Base-by-base conservation (phyloP, 1,140 invertebrate species). In the Neomicropteryx cornuta region DNA sequence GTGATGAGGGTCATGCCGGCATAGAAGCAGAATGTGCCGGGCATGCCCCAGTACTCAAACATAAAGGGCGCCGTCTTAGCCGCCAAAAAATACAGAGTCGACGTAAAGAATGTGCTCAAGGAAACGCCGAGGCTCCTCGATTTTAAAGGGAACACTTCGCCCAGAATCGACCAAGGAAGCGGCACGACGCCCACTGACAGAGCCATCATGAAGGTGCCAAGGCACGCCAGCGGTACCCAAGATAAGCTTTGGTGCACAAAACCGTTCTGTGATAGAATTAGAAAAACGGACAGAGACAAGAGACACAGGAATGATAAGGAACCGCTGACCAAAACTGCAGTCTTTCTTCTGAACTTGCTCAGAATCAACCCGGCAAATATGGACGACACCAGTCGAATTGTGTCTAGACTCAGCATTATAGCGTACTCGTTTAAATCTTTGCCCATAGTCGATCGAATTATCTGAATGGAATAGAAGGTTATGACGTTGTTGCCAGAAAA, bases 31-130 rank as follows among this genome's bases (percentile, higher is more conserved):
- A 54, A 62, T 0, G 57, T 55, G 1, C 57, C 57, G 18, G 50
- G 38, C 11, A 62, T 38, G 1, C 50, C 43, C 5, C 48, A 32
- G 23, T 44, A 35, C 30, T 22, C 37, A 3, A 33, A 56, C 17
- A 63, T 30, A 21, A 62, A 47, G 29, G 62, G 62, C 44, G 61
- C 61, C 35, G 49, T 54, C 39, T 65, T 65, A 0, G 63, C 55
- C 8, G 59, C 56, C 21, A 63, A 36, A 28, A 63, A 65, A 44
- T 60, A 61, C 28, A 58, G 62, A 17, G 58, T 36, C 1, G 60
- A 65, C 17, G 58, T 42, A 8, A 51, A 54, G 39, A 18, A 51
- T 39, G 56, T 49, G 37, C 55, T 54, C 2, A 62, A 51, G 1
- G 46, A 52, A 2, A 50, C 48, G 2, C 56, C 50, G 3, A 56